phyloP scores from a whole-genome alignment of 2,888 invertebrate genomes.

The Cephus nigrinus region DNA sequence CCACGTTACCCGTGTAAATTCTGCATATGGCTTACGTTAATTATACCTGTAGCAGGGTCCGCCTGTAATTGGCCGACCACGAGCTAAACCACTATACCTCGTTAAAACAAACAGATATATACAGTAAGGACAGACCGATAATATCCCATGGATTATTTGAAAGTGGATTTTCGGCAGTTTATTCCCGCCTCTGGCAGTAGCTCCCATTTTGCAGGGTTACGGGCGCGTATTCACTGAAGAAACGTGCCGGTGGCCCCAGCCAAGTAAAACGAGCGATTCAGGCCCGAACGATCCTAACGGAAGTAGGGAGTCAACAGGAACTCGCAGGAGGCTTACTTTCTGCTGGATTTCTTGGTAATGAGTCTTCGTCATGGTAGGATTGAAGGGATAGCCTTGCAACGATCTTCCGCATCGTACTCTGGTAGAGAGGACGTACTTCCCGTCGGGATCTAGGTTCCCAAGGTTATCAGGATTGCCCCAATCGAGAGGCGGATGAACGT shows the following conservation, averaged over 20 bases:
- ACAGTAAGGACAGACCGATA: background rate
- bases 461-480: constrained; percentile 71
- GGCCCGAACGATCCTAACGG: background rate
- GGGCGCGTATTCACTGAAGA: background rate
- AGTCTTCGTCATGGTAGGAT: constrained; percentile 74
- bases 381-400: constrained; percentile 73
- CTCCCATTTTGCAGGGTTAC: background rate
- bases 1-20: background rate
- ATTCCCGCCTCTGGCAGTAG: background rate
- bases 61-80: background rate
- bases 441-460: constrained; percentile 73
- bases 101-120: background rate
- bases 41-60: background rate
- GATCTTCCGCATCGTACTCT: constrained; percentile 76
- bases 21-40: background rate
- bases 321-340: constrained; percentile 55
- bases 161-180: background rate
- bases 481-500: constrained; percentile 72
- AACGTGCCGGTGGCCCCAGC: background rate
- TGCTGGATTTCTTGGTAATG: constrained; percentile 75
- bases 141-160: background rate
- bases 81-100: background rate
- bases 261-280: background rate
- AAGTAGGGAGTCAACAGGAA: background rate
- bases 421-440: constrained; percentile 74